Evolutionary conservation across 2,113 vertebrate genomes (phyloP).

Genomic region (Gopherus evgoodei): DNA sequence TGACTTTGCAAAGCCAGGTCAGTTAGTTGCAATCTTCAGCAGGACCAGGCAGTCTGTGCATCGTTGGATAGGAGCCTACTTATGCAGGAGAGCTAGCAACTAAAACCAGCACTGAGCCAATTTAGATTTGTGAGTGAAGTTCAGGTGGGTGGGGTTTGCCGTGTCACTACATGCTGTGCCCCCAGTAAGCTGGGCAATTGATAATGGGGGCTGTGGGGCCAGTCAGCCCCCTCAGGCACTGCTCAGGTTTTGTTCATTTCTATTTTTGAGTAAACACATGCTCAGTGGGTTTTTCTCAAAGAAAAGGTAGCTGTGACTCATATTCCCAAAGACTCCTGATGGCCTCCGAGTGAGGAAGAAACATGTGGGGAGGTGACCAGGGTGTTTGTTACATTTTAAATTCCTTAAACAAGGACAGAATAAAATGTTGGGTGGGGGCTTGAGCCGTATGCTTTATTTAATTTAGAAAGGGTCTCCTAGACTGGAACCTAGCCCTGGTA

Average conservation of each 20-base stretch:
- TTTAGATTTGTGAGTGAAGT: background rate
- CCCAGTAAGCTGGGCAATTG: background rate
- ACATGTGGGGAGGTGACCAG: background rate
- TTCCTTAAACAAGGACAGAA: background rate
- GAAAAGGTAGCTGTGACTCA: fast-evolving
- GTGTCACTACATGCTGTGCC: background rate
- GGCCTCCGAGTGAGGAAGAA: background rate
- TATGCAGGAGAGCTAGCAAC: background rate
- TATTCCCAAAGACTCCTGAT: background rate
- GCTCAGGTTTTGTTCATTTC: background rate
- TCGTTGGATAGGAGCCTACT: fast-evolving
- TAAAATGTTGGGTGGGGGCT: background rate
- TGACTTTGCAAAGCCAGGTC: background rate
- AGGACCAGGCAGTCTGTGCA: background rate
- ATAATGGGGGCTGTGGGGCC: background rate
- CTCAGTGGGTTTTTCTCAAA: background rate
- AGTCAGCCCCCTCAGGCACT: background rate
- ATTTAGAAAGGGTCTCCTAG: background rate
- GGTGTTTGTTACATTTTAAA: background rate
- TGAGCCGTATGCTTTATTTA: background rate
- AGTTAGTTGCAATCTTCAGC: background rate
- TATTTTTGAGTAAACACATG: background rate
- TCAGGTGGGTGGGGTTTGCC: background rate
- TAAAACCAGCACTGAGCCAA: background rate
- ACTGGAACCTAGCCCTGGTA: background rate